Evolutionary conservation across 1,140 invertebrate species (phyloP).

Genomic region (Zaprionus nigranus): DNA sequence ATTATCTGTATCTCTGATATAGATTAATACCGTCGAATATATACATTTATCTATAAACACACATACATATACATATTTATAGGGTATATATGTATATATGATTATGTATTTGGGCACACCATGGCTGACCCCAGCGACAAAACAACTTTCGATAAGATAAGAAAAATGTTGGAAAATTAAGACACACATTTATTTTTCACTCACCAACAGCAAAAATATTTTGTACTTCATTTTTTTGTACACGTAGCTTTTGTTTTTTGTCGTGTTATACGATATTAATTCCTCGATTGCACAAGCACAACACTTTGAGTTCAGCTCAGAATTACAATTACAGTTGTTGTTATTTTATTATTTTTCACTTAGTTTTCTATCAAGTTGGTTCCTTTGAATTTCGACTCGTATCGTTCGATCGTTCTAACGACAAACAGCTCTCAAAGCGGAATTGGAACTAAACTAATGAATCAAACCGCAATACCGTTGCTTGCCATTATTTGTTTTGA

Average conservation of each 20-base stretch:
- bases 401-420: conserved; percentile 6
- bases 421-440: conserved; percentile 22
- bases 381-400: conserved; percentile 19
- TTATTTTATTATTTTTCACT: background rate
- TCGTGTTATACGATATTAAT: background rate
- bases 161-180: conserved; percentile 33
- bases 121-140: conserved; percentile 23
- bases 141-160: conserved; percentile 71
- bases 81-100: too few relatives aligned
- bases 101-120: conserved; percentile 13
- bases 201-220: conserved; percentile 63
- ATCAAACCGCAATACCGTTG: conserved; percentile 59
- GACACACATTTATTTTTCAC: conserved; percentile 47
- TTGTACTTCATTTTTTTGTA: conserved; percentile 61
- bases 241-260: conserved; percentile 25
- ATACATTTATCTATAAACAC: conserved; percentile 4
- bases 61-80: conserved; percentile 2
- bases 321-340: background rate
- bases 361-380: conserved; percentile 3
- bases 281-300: conserved; percentile 16
- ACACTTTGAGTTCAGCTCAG: conserved; percentile 9
- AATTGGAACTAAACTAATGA: conserved; percentile 62
- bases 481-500: conserved; percentile 75
- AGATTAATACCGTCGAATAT: background rate
- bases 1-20: background rate